A percentile compares a stretch with the other conserved stretches of the same genome.
phyloP scores from a whole-genome alignment of 2,113 vertebrate species.

The Willisornis vidua region DNA sequence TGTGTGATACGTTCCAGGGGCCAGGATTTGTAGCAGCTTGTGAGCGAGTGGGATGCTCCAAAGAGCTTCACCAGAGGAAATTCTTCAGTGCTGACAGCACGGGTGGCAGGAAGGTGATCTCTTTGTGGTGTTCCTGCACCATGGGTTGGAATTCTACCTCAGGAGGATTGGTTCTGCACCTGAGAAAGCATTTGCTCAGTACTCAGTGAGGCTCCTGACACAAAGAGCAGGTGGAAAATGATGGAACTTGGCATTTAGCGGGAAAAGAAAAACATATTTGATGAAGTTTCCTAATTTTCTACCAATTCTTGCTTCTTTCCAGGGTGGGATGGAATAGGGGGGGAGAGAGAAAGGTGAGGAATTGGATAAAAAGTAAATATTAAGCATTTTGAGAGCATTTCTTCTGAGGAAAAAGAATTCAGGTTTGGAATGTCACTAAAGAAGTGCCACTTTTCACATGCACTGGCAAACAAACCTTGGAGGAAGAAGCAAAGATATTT shows the following conservation, averaged over 20 bases:
- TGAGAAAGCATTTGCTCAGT: neutral
- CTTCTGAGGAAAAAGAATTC: neutral
- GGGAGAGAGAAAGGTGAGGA: neutral
- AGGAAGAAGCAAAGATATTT: neutral
- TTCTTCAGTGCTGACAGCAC: neutral
- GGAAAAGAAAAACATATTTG: neutral
- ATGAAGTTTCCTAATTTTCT: neutral
- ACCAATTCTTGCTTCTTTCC: neutral
- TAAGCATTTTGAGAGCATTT: neutral
- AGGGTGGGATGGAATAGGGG: neutral
- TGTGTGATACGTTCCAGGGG: neutral
- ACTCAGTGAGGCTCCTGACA: neutral
- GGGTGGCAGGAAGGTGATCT: neutral
- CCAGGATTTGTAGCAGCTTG: constrained; percentile 17
- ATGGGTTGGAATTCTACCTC: neutral
- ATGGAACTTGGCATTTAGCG: neutral
- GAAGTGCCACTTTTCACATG: neutral
- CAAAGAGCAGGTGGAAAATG: neutral
- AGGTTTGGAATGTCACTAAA: neutral
- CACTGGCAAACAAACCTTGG: neutral
- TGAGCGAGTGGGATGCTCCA: neutral
- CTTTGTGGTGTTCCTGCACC: neutral
- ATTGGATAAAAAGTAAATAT: neutral
- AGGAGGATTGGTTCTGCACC: accelerated
- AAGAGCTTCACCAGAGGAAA: neutral